Evolutionary conservation across 2,113 vertebrate species (phyloP), one percentile per base, ranked within the genome.

Genomic region (Caranx ignobilis): DNA sequence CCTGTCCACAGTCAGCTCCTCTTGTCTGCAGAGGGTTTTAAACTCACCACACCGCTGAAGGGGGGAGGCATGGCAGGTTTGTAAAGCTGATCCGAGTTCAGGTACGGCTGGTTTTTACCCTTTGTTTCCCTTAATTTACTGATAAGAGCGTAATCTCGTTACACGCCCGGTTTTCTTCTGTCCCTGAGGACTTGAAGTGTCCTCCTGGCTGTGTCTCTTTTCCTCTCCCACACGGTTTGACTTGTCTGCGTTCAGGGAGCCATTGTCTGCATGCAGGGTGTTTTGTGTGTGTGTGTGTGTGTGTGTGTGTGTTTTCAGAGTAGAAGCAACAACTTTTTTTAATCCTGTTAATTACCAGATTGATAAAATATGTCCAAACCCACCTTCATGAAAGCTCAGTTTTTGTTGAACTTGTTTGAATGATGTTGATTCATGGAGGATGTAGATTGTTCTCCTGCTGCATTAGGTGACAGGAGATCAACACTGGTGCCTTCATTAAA

Each of bases 51-150:
- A 37, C 57, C 41, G 21, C 48, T 65, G 67, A 63, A 39, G 54
- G 0, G 0, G 26, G 61, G 10, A 74, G 52, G 67, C 19, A 71
- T 79, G 59, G 15, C 79, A 88, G 43, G 81, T 67, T 45, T 67
- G 61, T 72, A 60, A 60, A 61, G 11, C 71, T 64, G 39, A 75
- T 67, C 61, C 26, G 16, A 37, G 47, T 18, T 8, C 83, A 92
- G 93, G 91, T 94, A 93, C 11, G 57, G 16, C 59, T 45, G 6
- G 11, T 54, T 60, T 60, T 41, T 5, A 39, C 31, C 32, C 37
- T 60, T 50, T 35, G 0, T 67, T 10, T 57, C 31, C 12, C 6
- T 50, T n/a, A 39, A 8, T 13, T 50, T 37, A 35, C 39, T 79
- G 26, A 57, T 39, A 18, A 2, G 1, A 0, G 1, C 31, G 56